Evolutionary conservation across 2,888 invertebrate species (phyloP).

Genomic region (Poecilus cupreus): DNA sequence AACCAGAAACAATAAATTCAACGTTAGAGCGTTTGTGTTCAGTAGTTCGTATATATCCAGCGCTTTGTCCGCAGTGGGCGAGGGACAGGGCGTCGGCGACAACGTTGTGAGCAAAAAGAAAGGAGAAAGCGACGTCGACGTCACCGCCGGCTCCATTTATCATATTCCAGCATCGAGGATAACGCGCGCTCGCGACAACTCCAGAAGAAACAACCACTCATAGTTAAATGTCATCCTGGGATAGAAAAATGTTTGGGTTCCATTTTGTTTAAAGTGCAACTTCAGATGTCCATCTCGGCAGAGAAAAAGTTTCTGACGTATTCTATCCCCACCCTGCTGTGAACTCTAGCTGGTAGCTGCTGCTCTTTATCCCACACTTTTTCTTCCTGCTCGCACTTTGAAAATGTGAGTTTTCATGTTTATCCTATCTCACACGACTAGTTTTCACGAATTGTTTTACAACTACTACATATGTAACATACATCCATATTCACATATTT

Average conservation of each 20-base stretch:
- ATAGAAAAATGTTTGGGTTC: constrained; percentile 64
- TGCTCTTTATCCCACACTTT: neutral
- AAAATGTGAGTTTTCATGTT: neutral
- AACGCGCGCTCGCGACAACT: constrained; percentile 40
- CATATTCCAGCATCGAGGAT: constrained; percentile 53
- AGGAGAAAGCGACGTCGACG: constrained; percentile 9
- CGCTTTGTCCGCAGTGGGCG: neutral
- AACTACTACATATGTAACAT: no score
- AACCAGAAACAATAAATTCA: constrained; percentile 38
- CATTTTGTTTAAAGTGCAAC: constrained; percentile 59
- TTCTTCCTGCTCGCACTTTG: neutral
- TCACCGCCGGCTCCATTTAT: constrained; percentile 45
- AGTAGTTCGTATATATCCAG: constrained; percentile 15
- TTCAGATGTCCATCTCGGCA: constrained; percentile 55
- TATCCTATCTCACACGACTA: neutral
- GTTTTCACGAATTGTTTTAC: neutral
- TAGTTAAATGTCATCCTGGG: constrained; percentile 67
- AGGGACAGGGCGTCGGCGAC: neutral
- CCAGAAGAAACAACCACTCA: constrained; percentile 65
- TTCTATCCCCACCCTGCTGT: neutral
- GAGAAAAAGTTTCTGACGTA: constrained; percentile 47
- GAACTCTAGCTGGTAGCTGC: neutral
- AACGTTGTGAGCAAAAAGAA: constrained; percentile 22
- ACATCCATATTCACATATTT: no score
- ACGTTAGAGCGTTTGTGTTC: constrained; percentile 6